Evolutionary conservation across 2,888 invertebrate genomes (phyloP), one percentile per base, ranked within the genome.

Genomic region (Rhagonycha lutea): DNA sequence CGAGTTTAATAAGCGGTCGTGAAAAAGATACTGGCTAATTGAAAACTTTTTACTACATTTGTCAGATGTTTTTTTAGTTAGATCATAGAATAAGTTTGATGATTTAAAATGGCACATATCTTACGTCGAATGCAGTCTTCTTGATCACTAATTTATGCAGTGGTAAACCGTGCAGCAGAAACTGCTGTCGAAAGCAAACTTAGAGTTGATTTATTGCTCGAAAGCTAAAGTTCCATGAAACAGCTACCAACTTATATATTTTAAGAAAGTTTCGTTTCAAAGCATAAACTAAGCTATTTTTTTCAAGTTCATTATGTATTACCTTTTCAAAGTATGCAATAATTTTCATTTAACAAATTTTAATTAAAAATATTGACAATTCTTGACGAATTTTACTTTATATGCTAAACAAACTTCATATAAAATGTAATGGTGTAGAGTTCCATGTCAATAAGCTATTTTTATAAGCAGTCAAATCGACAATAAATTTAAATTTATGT

Each of bases 401-500:
- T 47, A 47, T 47, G 47, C 47, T 18, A 18, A 65, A 26, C n/a
- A 24, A 65, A 65, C 23, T 65, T 65, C 24, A n/a, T 23, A 65
- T 69, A 73, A 69, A 73, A 68, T 68, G 60, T 60, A 14, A 23
- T 62, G 14, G 18, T 61, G 14, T 29, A 14, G 29, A 23, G 61
- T 76, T 73, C 68, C 78, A 73, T 76, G 78, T 63, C 69, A 77
- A 78, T 24, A 75, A 67, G 68, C 70, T 70, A 77, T 24, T 79
- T 79, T 77, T 67, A 69, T 69, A 77, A 68, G 78, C 74, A 78
- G 77, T 76, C 76, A 77, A 78, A 73, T 72, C 70, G 75, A 75
- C 79, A 77, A 80, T 82, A 81, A 82, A 81, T 82, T 81, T 81
- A 82, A 80, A 82, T 81, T 82, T 77, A 76, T 78, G 80, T 81